Evolutionary conservation across 2,113 vertebrate species (phyloP).

Genomic region (Tenebrosternarchus preto): DNA sequence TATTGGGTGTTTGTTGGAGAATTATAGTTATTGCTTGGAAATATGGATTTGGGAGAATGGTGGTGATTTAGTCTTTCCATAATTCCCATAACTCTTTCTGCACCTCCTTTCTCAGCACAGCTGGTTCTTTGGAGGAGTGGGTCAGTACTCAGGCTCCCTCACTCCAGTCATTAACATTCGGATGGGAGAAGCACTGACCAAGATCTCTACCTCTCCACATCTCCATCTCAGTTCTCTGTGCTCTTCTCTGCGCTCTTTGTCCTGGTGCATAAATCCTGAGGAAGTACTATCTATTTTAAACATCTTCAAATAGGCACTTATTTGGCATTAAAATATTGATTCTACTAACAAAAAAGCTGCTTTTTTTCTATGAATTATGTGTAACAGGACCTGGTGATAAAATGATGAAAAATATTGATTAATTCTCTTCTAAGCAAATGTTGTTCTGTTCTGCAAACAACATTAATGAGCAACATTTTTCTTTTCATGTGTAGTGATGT

Average conservation of each 20-base stretch:
- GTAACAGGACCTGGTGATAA: too few relatives aligned
- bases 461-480: not conserved
- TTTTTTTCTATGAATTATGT: not conserved
- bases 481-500: not conserved
- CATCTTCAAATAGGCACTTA: not conserved
- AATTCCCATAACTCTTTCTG: too few relatives aligned
- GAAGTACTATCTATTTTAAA: not conserved
- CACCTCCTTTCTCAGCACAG: too few relatives aligned
- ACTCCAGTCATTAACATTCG: too few relatives aligned
- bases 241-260: not conserved
- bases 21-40: not conserved
- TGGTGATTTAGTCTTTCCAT: too few relatives aligned
- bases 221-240: too few relatives aligned
- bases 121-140: not conserved
- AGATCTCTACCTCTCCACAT: too few relatives aligned
- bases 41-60: not conserved
- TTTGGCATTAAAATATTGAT: not conserved
- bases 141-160: not conserved
- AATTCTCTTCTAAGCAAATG: constrained; percentile 4
- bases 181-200: too few relatives aligned
- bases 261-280: not conserved
- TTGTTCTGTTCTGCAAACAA: not conserved
- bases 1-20: not conserved
- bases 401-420: too few relatives aligned
- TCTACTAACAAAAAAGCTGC: not conserved